Base-by-base conservation (phyloP, 2,797 vertebrate species). In the Gorsachius magnificus region DNA sequence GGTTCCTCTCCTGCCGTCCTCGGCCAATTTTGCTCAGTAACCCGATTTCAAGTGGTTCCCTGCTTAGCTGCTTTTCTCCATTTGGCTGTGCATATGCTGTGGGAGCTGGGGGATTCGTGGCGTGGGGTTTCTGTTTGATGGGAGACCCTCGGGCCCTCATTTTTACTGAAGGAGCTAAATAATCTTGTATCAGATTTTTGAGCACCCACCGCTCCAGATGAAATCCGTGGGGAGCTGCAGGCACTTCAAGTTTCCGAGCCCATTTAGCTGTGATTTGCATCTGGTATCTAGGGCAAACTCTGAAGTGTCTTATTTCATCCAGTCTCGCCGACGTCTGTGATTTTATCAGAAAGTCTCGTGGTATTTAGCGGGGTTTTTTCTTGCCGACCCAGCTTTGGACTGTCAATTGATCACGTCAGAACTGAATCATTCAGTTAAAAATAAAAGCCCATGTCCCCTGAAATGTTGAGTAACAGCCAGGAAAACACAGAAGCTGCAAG, bases 221-320 rank as follows among this genome's bases (percentile, higher is more conserved):
- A 77, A 87, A 38, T 43, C 82, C 25, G 35, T 9, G 65, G 86
- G 88, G 80, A 96, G 36, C 83, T 48, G 77, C 20, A 6, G 22
- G n/a, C 60, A 43, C 79, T 83, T 83, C 68, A 57, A 36, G 64
- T 76, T 89, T 94, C 80, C 54, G 93, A 90, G 81, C 80, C 83
- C 70, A 16, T 69, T 92, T 90, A 89, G 86, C 86, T 94, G 75
- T 88, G 89, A 95, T 96, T 96, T 95, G 89, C 68, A 75, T 78
- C 79, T 89, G 82, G 87, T 81, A 92, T 92, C 87, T 89, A 36
- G 91, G 96, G 79, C 94, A 93, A 78, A 83, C 71, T 57, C 91
- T 66, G 71, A 94, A 92, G 84, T 61, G 61, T 75, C 87, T 85
- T 6, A 5, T 92, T 94, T 93, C 91, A 93, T 80, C 75, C 84